Percentiles rank a stretch among this genome's conserved stretches.
Evolutionary conservation across 2,888 invertebrate genomes (phyloP).

Genomic region (Tetragonula carbonaria): DNA sequence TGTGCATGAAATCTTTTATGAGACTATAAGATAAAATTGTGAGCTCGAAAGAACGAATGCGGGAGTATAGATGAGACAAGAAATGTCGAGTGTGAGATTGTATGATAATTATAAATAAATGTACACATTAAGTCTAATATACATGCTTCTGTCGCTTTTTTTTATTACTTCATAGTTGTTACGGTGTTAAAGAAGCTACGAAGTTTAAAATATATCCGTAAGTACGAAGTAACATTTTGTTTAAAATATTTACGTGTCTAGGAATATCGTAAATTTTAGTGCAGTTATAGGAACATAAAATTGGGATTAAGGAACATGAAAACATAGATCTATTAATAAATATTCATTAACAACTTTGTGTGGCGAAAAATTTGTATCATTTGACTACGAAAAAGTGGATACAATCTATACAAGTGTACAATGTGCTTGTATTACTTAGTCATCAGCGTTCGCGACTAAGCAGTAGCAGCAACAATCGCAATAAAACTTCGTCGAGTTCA

Average conservation of each 20-base stretch:
- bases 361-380: slow-evolving; percentile 48
- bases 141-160: slow-evolving; percentile 36
- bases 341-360: not conserved
- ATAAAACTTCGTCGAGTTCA: not conserved
- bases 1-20: slow-evolving; percentile 39
- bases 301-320: not conserved
- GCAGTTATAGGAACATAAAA: not conserved
- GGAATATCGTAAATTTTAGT: not conserved
- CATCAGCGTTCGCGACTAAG: not conserved
- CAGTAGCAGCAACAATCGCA: slow-evolving; percentile 32
- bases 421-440: slow-evolving; percentile 19
- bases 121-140: slow-evolving; percentile 78
- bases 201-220: not conserved
- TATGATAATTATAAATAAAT: slow-evolving; percentile 83
- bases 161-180: slow-evolving; percentile 25
- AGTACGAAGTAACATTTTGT: not conserved
- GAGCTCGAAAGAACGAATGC: slow-evolving; percentile 55
- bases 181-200: not conserved
- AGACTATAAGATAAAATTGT: slow-evolving; percentile 45
- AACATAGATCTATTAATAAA: slow-evolving; percentile 11
- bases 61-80: slow-evolving; percentile 69
- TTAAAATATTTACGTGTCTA: not conserved
- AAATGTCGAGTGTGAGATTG: slow-evolving; percentile 80
- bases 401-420: slow-evolving; percentile 45
- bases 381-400: slow-evolving; percentile 41